Evolutionary conservation across 2,797 vertebrate genomes (phyloP).

Genomic region (Gallirallus australis): DNA sequence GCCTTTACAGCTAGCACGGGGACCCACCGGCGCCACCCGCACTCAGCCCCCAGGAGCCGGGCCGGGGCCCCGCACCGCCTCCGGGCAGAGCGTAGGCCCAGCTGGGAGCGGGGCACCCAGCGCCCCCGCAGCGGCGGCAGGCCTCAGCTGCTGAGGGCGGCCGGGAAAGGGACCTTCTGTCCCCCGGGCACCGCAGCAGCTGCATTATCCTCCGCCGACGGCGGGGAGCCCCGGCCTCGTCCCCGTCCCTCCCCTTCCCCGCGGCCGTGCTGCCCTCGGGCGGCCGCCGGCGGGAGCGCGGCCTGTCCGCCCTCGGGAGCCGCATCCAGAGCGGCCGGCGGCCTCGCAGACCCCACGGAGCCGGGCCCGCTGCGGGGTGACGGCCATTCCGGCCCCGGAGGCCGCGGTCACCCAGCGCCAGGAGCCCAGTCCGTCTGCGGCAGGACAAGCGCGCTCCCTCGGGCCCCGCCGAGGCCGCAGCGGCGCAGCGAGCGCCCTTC

Average conservation of each 20-base stretch:
- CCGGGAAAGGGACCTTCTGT: background rate
- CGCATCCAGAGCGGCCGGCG: background rate
- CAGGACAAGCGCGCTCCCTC: background rate
- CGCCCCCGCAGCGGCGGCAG: background rate
- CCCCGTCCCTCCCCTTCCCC: background rate
- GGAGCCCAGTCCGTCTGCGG: background rate
- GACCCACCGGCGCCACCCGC: background rate
- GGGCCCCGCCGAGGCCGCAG: too few relatives aligned
- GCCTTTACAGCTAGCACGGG: background rate
- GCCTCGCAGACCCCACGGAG: background rate
- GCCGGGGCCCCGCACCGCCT: too few relatives aligned
- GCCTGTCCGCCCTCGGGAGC: background rate
- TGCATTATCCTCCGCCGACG: background rate
- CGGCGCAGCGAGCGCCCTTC: too few relatives aligned
- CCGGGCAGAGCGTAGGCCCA: background rate
- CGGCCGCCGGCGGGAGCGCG: slow-evolving; percentile 7
- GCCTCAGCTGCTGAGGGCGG: background rate
- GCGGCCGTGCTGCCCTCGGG: slow-evolving; percentile 38
- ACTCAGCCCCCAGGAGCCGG: background rate
- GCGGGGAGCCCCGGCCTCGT: background rate
- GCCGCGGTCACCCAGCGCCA: background rate
- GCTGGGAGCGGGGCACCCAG: background rate
- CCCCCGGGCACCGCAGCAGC: background rate
- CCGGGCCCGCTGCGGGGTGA: background rate
- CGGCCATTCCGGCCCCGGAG: background rate